Base-by-base conservation (phyloP, 2,888 invertebrate species). In the Tryphoninae sp. region DNA sequence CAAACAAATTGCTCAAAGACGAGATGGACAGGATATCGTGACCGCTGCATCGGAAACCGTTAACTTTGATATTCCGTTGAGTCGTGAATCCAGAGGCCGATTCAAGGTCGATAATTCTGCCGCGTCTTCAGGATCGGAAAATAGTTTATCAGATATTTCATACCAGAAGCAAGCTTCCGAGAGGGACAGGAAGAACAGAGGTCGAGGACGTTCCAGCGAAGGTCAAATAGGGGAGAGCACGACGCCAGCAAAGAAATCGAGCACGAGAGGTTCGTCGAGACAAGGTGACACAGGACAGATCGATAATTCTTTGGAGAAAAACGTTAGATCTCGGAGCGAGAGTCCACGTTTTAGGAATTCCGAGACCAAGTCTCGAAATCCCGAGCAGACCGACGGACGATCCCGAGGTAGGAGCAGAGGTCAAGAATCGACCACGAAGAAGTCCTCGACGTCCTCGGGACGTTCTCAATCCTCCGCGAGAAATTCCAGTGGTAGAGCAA, bases 21-120 rank as follows among this genome's bases (percentile, higher is more conserved):
- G 16, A 0, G 55, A 19, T 2, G 45, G 11, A 6, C 62, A 72
- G 26, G 76, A 77, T 19, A 53, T 76, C 13, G 42, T 83, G 0
- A 42, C 86, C 0, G 84, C 86, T 0, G 88, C 85, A 11, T 88
- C 88, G 0, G 90, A 90, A 68, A 89, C 86, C 45, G 81, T 88
- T n/a, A 87, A 86, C 40, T 84, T 89, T 1, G 87, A 90, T 23
- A 68, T 88, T 61, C 87, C 89, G 2, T 49, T 88, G 9, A 59
- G 64, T 3, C 76, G 82, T 0, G 86, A 84, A 0, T 53, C 73
- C 1, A 83, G 84, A 0, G 82, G 83, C 2, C 26, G 75, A 40
- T 75, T 65, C 53, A 3, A 51, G 23, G 58, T 61, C 16, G 81
- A 82, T 53, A 53, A 79, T 33, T 71, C 76, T 33, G 11, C 72